These are phyloP conservation scores for Trichogramma dendrolimi DNA, from an alignment of 2,888 invertebrate species.

Conservation along the genomic window DNA sequence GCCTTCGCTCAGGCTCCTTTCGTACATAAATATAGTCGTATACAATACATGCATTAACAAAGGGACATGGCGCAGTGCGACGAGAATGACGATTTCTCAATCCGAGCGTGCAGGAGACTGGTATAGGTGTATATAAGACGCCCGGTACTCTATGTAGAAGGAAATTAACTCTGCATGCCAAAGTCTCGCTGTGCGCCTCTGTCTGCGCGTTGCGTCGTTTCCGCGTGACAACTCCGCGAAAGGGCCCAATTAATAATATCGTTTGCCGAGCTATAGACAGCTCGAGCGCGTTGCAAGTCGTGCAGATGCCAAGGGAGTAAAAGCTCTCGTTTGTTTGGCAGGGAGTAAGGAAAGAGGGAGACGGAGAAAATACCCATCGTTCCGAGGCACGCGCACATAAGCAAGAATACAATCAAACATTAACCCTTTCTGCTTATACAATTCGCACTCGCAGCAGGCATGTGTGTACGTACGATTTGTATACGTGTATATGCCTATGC, in stretches of 20 bases:
- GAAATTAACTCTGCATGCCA: conserved; percentile 12
- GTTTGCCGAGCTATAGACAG: conserved; percentile 2
- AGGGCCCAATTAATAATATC: conserved; percentile 33
- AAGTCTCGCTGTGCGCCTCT: background rate
- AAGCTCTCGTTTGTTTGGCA: conserved; percentile 27
- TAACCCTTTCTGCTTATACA: conserved; percentile 26
- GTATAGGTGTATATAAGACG: background rate
- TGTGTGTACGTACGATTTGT: conserved; percentile 12
- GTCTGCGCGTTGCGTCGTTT: conserved; percentile 12
- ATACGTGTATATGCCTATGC: too few species aligned
- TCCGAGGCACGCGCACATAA: conserved; percentile 20
- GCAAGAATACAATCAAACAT: conserved; percentile 40
- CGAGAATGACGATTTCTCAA: background rate
- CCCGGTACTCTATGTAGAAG: conserved; percentile 1
- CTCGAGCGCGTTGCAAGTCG: conserved; percentile 1
- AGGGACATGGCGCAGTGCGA: background rate
- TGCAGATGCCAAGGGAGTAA: conserved; percentile 20
- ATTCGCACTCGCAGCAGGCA: background rate
- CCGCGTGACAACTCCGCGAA: conserved; percentile 23
- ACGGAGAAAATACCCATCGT: too few species aligned
- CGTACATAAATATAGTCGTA: too few species aligned
- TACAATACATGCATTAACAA: conserved; percentile 5
- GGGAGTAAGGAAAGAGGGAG: too few species aligned
- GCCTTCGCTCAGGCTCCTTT: too few species aligned
- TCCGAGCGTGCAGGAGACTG: too few species aligned